Evolutionary conservation across 2,797 vertebrate genomes (phyloP), one percentile per base, ranked within the genome.

Genomic region (Cottoperca gobio): DNA sequence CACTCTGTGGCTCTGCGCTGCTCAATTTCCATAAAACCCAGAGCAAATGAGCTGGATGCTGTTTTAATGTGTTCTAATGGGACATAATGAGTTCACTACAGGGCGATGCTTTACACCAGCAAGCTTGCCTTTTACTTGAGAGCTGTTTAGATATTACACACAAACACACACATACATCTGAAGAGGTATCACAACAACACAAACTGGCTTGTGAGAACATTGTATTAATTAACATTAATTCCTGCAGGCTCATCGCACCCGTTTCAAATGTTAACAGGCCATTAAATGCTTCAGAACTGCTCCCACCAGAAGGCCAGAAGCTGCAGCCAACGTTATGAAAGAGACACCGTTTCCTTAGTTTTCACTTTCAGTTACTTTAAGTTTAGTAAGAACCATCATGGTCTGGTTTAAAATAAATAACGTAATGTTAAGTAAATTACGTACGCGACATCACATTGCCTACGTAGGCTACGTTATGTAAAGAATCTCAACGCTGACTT

Each of bases 41-140:
- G 71, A 31, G 64, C 54, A 49, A 76, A 83, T 61, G 64, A 63
- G 69, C 69, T 70, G 67, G 23, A 59, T 63, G 50, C 23, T 60
- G 76, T 73, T 77, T 66, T 81, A 83, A 81, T 81, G 54, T 63
- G 70, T 70, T 70, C 46, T 80, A 83, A 83, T 81, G 74, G 75
- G 55, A 60, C 49, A 2, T 77, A 71, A 86, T 69, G 76, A 74
- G 79, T 58, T 69, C 37, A 58, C 66, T 57, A 66, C 79, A 75
- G 70, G 26, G 73, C 49, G 37, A 67, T 11, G 58, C 70, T 78
- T 80, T 37, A 78, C 50, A 70, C 64, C 46, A 43, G 49, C 13
- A 28, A 49, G 52, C 14, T 28, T 57, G 31, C 63, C 48, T 85
- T 72, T 63, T 39, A 66, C 61, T 65, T 55, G 14, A 61, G 28